Base-by-base conservation (phyloP, 2,113 vertebrate species). In the Numenius arquata region DNA sequence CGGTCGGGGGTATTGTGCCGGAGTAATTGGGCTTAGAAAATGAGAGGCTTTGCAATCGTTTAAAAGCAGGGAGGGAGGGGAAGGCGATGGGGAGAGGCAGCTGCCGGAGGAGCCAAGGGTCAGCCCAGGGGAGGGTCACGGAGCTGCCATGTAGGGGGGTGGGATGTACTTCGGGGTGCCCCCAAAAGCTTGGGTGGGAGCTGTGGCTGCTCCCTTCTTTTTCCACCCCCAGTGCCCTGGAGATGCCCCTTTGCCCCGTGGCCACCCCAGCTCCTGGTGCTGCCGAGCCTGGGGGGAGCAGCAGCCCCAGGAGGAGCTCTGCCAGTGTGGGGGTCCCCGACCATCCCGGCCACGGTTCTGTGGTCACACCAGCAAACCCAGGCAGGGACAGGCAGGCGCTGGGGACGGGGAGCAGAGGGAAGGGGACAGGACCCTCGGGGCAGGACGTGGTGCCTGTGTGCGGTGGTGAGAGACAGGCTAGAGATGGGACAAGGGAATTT, bases 381-480 rank as follows among this genome's bases (percentile, higher is more conserved):
- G 43, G 23, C 36, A 26, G 56, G 29, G 70, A 26, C 25, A 41
- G 66, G 48, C 50, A 4, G 1, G 17, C 6, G 1, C 21, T 25
- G 65, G 38, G 77, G 68, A 53, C 61, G 16, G 36, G 2, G 59
- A 48, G 48, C 16, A 17, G 6, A 36, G 48, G 41, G 61, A 43
- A 67, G n/a, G 48, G 45, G 38, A 25, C 14, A 9, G 40, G 48
- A 26, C 15, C 26, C 30, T 45, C 0, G 2, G 52, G 27, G 34
- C 20, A 10, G 52, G 32, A 21, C 41, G 17, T 17, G 83, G 5
- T 18, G 59, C 11, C 32, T 1, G 0, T 8, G 72, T 1, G 1
- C 0, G 1, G 2, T 15, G 20, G 9, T 0, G 29, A 18, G 52
- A 19, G 15, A 4, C 11, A 11, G 30, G 17, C 2, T 18, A 34